Percentiles rank a stretch among this genome's conserved stretches.
Evolutionary conservation across 2,888 invertebrate genomes (phyloP).

Genomic region (Entomobrya proxima): DNA sequence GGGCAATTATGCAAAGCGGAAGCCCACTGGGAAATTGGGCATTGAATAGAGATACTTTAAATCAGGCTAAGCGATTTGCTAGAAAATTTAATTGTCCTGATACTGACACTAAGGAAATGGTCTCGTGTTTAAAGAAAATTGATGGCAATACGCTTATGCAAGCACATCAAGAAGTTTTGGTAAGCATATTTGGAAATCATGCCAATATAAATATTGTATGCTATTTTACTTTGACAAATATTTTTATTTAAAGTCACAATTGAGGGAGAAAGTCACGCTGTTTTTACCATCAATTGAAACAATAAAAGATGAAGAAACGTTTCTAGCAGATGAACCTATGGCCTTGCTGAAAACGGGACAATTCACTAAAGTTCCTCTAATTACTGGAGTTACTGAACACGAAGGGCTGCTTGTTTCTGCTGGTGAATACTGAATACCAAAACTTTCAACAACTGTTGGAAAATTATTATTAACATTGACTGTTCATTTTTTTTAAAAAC

Average conservation of each 20-base stretch:
- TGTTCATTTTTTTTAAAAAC: background rate
- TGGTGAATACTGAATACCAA: conserved; percentile 23
- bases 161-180: conserved; percentile 65
- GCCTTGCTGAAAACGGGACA: conserved; percentile 59
- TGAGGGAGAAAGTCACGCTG: conserved; percentile 61
- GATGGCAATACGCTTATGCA: conserved; percentile 57
- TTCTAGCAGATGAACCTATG: conserved; percentile 69
- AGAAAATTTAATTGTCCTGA: conserved; percentile 68
- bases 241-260: conserved; percentile 46
- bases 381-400: conserved; percentile 69
- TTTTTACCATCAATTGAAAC: conserved; percentile 72
- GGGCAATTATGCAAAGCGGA: conserved; percentile 70
- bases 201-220: no score
- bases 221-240: no score
- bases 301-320: conserved; percentile 71
- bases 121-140: conserved; percentile 66
- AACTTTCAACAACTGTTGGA: background rate
- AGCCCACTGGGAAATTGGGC: conserved; percentile 63
- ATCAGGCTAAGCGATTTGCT: conserved; percentile 68
- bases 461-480: background rate
- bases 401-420: conserved; percentile 71
- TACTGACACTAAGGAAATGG: conserved; percentile 61
- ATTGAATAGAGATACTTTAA: conserved; percentile 60
- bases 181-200: background rate
- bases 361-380: conserved; percentile 60